Evolutionary conservation across 53 echinoderm and acorn worm genomes (phyloP).

Genomic region (Patiria pectinifera): DNA sequence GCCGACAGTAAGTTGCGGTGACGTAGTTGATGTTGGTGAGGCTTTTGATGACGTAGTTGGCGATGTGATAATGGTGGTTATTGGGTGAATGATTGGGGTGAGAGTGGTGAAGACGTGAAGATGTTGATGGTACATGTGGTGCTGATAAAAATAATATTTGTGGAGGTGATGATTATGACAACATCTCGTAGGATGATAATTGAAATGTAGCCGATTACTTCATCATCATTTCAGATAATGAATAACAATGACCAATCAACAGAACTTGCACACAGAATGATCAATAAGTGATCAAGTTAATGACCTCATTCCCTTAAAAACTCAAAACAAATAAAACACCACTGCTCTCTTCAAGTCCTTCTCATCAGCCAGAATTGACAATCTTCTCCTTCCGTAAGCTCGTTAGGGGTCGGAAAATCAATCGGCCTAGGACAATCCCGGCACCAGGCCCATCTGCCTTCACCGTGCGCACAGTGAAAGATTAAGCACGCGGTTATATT

Average conservation of each 20-base stretch:
- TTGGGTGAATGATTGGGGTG: neutral
- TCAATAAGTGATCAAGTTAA: neutral
- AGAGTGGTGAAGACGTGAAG: neutral
- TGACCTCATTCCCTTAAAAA: neutral
- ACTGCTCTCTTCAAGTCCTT: neutral
- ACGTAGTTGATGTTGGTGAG: neutral
- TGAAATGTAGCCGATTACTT: neutral
- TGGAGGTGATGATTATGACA: neutral
- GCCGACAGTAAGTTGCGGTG: neutral
- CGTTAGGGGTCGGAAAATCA: conserved; percentile 35
- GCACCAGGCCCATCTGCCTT: conserved; percentile 43
- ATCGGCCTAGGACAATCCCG: neutral
- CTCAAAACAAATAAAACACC: conserved; percentile 12
- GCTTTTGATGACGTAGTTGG: too few relatives aligned
- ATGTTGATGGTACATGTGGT: neutral
- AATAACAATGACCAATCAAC: neutral
- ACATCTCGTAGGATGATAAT: neutral
- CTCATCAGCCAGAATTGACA: neutral
- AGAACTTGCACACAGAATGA: neutral
- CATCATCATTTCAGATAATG: neutral
- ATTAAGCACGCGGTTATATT: neutral
- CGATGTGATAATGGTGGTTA: neutral
- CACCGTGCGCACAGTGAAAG: too few relatives aligned
- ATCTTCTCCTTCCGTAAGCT: conserved; percentile 16
- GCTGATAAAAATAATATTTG: neutral